phyloP scores from a whole-genome alignment of 2,113 vertebrate species.

The Bungarus multicinctus region DNA sequence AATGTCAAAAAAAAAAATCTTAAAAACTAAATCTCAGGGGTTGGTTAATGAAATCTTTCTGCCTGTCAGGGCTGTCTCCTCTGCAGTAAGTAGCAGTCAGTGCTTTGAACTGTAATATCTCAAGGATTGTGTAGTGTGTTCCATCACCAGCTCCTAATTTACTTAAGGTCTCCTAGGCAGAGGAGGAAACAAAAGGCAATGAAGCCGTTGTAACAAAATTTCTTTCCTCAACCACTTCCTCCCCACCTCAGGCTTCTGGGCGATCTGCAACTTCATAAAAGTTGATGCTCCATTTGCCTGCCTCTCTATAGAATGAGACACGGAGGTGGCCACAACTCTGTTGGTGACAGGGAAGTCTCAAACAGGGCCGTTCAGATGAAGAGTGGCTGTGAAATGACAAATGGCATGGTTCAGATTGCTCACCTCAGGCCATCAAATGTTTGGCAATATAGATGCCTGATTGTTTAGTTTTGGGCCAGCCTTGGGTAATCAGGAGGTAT shows the following conservation, averaged over 20 bases:
- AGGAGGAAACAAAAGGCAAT: neutral
- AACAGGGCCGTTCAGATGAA: neutral
- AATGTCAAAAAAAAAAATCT: slow-evolving; percentile 62
- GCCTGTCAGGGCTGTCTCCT: slow-evolving; percentile 50
- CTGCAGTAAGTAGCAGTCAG: slow-evolving; percentile 40
- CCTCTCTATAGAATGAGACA: neutral
- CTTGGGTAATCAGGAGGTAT: neutral
- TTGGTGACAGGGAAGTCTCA: neutral
- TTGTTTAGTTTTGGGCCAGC: neutral
- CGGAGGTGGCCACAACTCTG: neutral
- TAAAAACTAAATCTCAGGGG: slow-evolving; percentile 68
- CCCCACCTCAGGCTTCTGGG: neutral
- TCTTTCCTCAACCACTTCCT: neutral
- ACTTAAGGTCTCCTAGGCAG: slow-evolving; percentile 29
- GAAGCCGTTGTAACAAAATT: neutral
- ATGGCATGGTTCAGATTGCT: neutral
- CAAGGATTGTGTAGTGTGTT: slow-evolving; percentile 41
- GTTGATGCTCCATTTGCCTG: neutral
- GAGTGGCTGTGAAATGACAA: neutral
- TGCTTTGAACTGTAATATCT: slow-evolving; percentile 62
- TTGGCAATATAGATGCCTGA: neutral
- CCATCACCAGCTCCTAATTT: slow-evolving; percentile 49
- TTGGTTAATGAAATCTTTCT: slow-evolving; percentile 68
- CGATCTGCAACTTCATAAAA: neutral
- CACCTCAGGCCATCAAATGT: neutral